Evolutionary conservation across 2,797 vertebrate genomes (phyloP), one percentile per base, ranked within the genome.

Genomic region (Peromyscus aztecus): DNA sequence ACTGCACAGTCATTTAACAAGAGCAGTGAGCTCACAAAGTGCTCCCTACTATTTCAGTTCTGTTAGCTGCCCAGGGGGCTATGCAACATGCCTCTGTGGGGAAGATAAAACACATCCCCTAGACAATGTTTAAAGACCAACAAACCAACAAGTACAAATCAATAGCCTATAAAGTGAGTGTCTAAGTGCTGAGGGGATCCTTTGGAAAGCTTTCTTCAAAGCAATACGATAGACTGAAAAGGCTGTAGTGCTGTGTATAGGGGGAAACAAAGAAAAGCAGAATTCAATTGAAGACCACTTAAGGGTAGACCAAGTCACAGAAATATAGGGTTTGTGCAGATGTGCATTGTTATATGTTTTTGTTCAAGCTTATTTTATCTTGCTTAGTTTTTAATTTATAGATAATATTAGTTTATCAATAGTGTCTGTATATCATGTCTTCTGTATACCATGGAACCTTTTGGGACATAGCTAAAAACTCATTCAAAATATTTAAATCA

Each of bases 141-240:
- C 46, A 14, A 84, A 90, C 91, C 69, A 90, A 92, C 61, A 94
- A 95, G 57, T 40, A 67, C 69, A 96, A 86, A 95, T 95, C 96
- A 96, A n/a, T 97, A 90, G 17, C 61, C 82, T 92, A 61, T 94
- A 90, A 95, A 95, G 83, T 91, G 49, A 90, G 46, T 84, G 85
- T 40, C 75, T 95, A 69, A 82, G 86, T 97, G 52, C 95, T 61
- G 71, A 81, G 14, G 46, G 61, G 40, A 89, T 78, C 63, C 65
- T 67, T 94, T 82, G 75, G 57, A 96, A 95, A 94, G 57, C 24
- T 93, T 94, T 96, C 88, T 95, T 96, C 55, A 46, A 95, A 92
- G 95, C 52, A 95, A 0, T 71, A 37, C 8, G n/a, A 34, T 86
- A 94, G 82, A 89, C 43, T 93, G 59, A 84, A 94, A 95, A 59